Conservation (phyloP, 2,888 invertebrate species). For the Andrena praecox region DNA sequence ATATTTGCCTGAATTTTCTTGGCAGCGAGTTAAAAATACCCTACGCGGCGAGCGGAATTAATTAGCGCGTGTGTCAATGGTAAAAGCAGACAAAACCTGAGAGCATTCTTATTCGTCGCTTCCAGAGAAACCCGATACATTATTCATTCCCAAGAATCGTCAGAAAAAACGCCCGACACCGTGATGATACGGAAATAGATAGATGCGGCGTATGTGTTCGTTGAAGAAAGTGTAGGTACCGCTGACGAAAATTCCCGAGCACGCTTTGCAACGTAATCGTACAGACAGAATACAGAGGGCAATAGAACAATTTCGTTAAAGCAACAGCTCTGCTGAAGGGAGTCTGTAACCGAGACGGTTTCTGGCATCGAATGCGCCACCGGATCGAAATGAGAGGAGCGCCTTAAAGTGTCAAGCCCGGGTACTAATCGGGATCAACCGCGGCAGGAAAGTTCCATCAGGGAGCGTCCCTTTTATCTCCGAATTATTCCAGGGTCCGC, state of each 20-base stretch:
- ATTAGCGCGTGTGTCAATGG: neutral
- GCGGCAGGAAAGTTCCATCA: neutral
- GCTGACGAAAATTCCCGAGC: neutral
- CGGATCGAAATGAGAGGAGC: neutral
- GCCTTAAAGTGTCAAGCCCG: neutral
- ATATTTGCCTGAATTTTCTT: too few species aligned
- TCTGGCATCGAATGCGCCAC: neutral
- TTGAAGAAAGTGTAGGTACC: neutral
- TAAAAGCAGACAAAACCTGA: neutral
- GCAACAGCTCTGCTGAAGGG: conserved; percentile 19
- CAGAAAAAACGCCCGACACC: neutral
- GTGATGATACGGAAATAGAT: conserved; percentile 34
- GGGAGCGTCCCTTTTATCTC: neutral
- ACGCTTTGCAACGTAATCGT: neutral
- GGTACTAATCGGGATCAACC: neutral
- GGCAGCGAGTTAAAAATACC: too few species aligned
- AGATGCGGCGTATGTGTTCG: neutral
- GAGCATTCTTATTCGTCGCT: neutral
- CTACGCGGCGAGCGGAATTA: neutral
- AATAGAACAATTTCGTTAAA: conserved; percentile 21
- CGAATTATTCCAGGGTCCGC: conserved; percentile 7
- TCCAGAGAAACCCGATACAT: neutral
- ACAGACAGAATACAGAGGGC: conserved; percentile 6
- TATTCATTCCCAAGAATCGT: neutral
- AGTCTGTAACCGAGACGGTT: neutral